Percentiles rank a stretch among this genome's conserved stretches.
These are phyloP conservation scores for Drosophila merina DNA, from an alignment of 2,888 invertebrate species.

Conservation along the genomic window DNA sequence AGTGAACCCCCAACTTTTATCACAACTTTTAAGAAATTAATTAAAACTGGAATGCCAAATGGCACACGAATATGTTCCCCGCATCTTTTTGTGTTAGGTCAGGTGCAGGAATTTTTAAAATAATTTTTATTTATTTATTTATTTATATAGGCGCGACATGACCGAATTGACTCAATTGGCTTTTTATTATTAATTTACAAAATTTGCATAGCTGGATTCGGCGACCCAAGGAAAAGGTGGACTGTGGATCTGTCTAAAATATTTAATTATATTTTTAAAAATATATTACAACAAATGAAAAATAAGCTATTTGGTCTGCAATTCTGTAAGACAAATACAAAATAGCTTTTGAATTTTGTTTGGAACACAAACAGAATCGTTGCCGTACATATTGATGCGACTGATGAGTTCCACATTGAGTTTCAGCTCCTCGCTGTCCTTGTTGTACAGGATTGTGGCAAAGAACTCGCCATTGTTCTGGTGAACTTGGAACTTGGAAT, in stretches of 20 bases:
- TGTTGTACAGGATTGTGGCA: constrained; percentile 20
- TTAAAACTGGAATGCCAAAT: neutral
- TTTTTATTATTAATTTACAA: neutral
- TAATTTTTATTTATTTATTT: neutral
- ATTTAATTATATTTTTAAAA: neutral
- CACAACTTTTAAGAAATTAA: neutral
- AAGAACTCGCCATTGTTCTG: constrained; percentile 31
- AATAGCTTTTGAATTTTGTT: constrained; percentile 32
- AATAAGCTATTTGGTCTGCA: neutral
- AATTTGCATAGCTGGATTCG: neutral
- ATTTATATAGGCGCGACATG: neutral
- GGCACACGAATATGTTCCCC: neutral
- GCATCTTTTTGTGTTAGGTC: constrained; percentile 3
- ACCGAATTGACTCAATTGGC: constrained; percentile 1
- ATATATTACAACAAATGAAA: neutral
- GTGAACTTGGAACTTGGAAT: constrained; percentile 31
- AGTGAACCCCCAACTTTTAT: too few species aligned
- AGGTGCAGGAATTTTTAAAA: neutral
- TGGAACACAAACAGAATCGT: constrained; percentile 23
- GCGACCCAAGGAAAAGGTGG: neutral
- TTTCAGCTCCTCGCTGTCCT: constrained; percentile 11
- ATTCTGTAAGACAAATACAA: constrained; percentile 21
- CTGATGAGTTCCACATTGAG: constrained; percentile 38
- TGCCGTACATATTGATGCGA: constrained; percentile 24
- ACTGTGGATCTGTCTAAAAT: neutral